phyloP scores from a whole-genome alignment of 53 echinoderm and acorn worm genomes.

The Actinopyga echinites region DNA sequence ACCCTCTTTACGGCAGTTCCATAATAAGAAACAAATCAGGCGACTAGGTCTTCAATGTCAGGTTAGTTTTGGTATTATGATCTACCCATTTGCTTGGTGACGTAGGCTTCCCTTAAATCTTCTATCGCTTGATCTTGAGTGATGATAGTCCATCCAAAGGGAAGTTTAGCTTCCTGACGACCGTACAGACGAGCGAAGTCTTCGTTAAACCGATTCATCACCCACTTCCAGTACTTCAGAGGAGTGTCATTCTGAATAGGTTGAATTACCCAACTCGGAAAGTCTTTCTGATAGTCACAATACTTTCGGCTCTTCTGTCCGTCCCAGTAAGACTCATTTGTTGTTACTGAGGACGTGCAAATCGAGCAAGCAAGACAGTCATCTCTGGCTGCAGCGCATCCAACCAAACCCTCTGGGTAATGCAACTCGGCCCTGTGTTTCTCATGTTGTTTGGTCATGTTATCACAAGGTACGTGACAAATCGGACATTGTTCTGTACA shows the following conservation, averaged over 20 bases:
- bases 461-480: constrained; percentile 36
- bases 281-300: constrained; percentile 8
- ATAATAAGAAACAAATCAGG: too few species aligned
- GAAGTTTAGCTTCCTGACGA: not conserved
- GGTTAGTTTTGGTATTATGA: too few species aligned
- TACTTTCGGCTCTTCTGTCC: not conserved
- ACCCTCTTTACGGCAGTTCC: too few species aligned
- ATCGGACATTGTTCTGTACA: constrained; percentile 33
- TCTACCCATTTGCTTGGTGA: not conserved
- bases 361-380: not conserved
- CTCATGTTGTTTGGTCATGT: constrained; percentile 7
- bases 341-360: constrained; percentile 26
- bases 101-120: constrained; percentile 16
- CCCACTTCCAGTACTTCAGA: constrained; percentile 35
- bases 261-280: constrained; percentile 29
- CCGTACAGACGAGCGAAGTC: constrained; percentile 32
- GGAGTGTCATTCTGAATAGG: constrained; percentile 15
- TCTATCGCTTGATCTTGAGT: constrained; percentile 14
- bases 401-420: constrained; percentile 19
- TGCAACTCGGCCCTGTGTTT: constrained; percentile 26
- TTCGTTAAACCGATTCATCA: constrained; percentile 14
- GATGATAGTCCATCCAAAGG: not conserved
- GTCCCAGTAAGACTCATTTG: constrained; percentile 11
- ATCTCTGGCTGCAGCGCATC: not conserved
- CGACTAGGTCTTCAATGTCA: too few species aligned